phyloP scores from a whole-genome alignment of 2,888 invertebrate genomes.

The Galeopsomyia nigrocyanea region DNA sequence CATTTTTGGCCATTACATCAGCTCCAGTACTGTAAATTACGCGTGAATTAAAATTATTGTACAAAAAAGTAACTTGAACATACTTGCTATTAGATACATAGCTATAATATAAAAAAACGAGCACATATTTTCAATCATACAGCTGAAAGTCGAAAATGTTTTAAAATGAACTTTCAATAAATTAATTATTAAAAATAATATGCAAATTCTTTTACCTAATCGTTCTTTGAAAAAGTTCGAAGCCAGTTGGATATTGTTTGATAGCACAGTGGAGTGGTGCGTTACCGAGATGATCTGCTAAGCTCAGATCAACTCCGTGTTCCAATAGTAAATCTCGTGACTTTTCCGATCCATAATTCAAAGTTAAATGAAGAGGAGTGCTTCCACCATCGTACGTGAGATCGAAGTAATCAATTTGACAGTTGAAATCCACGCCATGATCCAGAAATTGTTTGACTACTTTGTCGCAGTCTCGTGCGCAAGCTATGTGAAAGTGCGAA shows the following conservation, averaged over 20 bases:
- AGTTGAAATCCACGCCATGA: not conserved
- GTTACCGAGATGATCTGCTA: not conserved
- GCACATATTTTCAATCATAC: too few relatives aligned
- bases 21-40: not conserved
- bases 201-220: not conserved
- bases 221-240: too few relatives aligned
- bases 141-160: too few relatives aligned
- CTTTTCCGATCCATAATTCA: not conserved
- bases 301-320: not conserved
- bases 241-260: too few relatives aligned
- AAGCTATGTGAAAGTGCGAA: not conserved
- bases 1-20: not conserved
- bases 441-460: constrained; percentile 2
- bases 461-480: too few relatives aligned
- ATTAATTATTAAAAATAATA: too few relatives aligned
- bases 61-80: too few relatives aligned
- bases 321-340: not conserved
- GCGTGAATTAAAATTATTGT: too few relatives aligned
- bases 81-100: too few relatives aligned
- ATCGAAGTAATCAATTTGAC: not conserved
- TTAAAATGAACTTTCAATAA: too few relatives aligned
- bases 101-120: too few relatives aligned
- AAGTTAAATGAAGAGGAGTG: constrained; percentile 13
- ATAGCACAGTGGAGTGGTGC: not conserved
- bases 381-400: not conserved